phyloP scores from a whole-genome alignment of 64 coral and sea anemone species.

The Pocillopora damicornis region DNA sequence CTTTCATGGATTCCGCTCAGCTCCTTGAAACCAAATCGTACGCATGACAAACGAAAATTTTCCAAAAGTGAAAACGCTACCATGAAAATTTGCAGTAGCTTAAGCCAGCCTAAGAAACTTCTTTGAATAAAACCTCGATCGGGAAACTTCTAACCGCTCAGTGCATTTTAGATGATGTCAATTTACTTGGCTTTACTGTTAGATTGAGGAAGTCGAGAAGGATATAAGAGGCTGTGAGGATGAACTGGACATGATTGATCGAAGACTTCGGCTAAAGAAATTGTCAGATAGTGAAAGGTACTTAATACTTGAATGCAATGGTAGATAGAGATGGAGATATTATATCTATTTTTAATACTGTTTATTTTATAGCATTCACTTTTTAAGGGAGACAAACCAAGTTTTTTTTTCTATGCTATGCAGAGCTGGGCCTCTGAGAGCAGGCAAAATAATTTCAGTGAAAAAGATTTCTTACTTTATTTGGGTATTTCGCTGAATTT shows the following conservation, averaged over 20 bases:
- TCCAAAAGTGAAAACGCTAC: neutral
- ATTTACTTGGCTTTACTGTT: neutral
- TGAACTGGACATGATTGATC: constrained; percentile 77
- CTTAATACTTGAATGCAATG: neutral
- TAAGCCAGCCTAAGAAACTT: neutral
- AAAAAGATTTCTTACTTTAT: neutral
- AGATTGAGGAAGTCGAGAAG: constrained; percentile 88
- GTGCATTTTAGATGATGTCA: neutral
- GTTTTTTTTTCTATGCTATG: neutral
- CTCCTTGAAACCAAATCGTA: no score
- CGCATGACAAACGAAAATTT: no score
- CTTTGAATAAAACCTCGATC: neutral
- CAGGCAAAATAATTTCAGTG: no score
- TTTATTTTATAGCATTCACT: neutral
- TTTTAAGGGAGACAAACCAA: neutral
- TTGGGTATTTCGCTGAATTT: no score
- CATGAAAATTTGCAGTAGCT: neutral
- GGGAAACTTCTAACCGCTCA: no score
- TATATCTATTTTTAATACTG: neutral
- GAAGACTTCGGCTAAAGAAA: constrained; percentile 57
- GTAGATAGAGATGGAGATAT: neutral
- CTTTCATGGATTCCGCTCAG: no score
- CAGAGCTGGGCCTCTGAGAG: no score
- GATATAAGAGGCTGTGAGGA: constrained; percentile 71
- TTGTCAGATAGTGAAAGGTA: constrained; percentile 72